Percentiles rank a stretch among this genome's conserved stretches.
Conservation (phyloP, 2,888 invertebrate species). For the Hermaeophaga mercurialis region DNA sequence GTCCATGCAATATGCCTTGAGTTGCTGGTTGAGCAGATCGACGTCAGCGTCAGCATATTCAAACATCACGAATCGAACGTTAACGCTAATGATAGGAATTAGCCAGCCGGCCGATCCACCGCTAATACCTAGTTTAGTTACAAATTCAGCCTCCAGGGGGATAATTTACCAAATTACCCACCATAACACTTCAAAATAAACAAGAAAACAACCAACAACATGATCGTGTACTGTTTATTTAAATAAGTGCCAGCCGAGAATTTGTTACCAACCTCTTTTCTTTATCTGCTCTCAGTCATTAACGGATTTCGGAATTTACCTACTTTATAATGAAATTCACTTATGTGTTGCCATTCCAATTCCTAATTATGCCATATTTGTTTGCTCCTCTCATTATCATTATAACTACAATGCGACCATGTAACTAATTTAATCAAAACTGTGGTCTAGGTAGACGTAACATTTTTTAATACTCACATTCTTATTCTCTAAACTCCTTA, state of each 20-base stretch:
- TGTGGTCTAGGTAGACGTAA: no score
- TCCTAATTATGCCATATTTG: no score
- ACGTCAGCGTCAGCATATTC: slow-evolving; percentile 58
- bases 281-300: slow-evolving; percentile 19
- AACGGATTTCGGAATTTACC: slow-evolving; percentile 14
- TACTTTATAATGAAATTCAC: not conserved
- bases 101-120: slow-evolving; percentile 66
- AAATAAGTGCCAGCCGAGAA: slow-evolving; percentile 48
- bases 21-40: slow-evolving; percentile 39
- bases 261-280: slow-evolving; percentile 17
- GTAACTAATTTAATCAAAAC: no score
- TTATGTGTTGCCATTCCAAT: no score
- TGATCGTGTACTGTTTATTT: slow-evolving; percentile 59
- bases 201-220: slow-evolving; percentile 57
- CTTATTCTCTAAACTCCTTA: no score
- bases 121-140: slow-evolving; percentile 70
- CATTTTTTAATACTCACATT: no score
- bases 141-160: slow-evolving; percentile 66
- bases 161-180: slow-evolving; percentile 63
- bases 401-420: no score
- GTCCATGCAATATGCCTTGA: no score
- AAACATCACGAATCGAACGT: slow-evolving; percentile 62
- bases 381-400: no score
- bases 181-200: slow-evolving; percentile 60
- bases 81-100: slow-evolving; percentile 60